phyloP scores from a whole-genome alignment of 2,888 invertebrate genomes.

The Acronicta aceris region DNA sequence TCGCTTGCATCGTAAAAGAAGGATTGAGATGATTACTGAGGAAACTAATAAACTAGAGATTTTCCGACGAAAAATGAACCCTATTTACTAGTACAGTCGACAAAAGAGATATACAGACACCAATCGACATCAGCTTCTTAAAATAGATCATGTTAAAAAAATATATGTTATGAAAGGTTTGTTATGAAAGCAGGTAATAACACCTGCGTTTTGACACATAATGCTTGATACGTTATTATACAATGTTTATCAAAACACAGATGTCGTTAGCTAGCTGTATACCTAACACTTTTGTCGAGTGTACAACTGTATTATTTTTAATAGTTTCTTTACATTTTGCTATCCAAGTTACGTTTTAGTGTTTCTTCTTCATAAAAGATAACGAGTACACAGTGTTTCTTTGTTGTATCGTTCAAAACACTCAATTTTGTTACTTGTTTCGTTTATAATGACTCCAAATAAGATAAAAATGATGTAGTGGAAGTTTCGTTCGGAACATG shows the following conservation, averaged over 20 bases:
- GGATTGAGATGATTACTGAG: constrained; percentile 5
- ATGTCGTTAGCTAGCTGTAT: no score
- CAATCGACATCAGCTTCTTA: no score
- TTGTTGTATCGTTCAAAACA: neutral
- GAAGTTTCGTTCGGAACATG: no score
- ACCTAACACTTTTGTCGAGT: no score
- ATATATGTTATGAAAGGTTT: no score
- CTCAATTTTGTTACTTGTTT: neutral
- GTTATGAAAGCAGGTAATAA: no score
- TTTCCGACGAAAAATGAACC: constrained; percentile 15
- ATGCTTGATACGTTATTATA: no score
- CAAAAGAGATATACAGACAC: no score
- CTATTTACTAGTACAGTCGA: neutral
- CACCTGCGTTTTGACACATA: no score
- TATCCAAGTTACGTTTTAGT: constrained; percentile 8
- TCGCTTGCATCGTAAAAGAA: constrained; percentile 18
- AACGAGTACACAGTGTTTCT: constrained; percentile 1
- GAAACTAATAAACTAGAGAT: constrained; percentile 19
- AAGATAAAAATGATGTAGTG: no score
- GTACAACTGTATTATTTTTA: constrained; percentile 15
- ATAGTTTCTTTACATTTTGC: constrained; percentile 17
- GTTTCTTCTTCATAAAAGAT: constrained; percentile 6
- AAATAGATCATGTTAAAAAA: no score
- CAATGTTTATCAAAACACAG: no score
- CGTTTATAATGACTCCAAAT: neutral